phyloP scores from a whole-genome alignment of 2,113 vertebrate genomes.

The Paradisaea rubra region DNA sequence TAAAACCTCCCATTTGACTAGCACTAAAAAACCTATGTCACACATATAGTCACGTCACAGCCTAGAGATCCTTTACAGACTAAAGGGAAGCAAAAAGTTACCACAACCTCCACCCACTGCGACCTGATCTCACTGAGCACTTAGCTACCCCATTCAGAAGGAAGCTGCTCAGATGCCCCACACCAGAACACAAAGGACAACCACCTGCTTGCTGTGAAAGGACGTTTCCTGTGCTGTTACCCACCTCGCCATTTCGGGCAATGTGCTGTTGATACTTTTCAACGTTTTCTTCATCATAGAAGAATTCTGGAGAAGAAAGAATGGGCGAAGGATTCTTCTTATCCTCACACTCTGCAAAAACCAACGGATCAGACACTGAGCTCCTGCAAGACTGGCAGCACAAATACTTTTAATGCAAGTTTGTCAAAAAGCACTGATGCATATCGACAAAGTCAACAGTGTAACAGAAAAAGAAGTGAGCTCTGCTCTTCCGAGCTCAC shows the following conservation, averaged over 20 bases:
- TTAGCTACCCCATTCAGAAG: background rate
- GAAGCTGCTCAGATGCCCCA: background rate
- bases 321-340: constrained; percentile 85
- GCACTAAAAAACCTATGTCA: background rate
- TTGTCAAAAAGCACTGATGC: background rate
- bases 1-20: background rate
- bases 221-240: background rate
- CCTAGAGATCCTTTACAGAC: background rate
- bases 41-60: background rate
- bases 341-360: constrained; percentile 77
- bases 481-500: background rate
- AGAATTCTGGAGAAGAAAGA: constrained; percentile 96
- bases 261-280: constrained; percentile 88
- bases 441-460: background rate
- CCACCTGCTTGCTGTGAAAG: background rate
- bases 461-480: background rate
- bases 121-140: background rate
- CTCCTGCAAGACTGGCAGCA: background rate
- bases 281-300: constrained; percentile 98
- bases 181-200: background rate
- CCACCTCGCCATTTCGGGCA: constrained; percentile 94
- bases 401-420: background rate
- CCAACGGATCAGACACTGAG: accelerated
- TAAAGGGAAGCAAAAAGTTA: background rate
- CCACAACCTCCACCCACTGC: background rate